Percentiles rank a stretch among this genome's conserved stretches.
Evolutionary conservation across 2,888 invertebrate species (phyloP).

Genomic region (Lymantria monacha): DNA sequence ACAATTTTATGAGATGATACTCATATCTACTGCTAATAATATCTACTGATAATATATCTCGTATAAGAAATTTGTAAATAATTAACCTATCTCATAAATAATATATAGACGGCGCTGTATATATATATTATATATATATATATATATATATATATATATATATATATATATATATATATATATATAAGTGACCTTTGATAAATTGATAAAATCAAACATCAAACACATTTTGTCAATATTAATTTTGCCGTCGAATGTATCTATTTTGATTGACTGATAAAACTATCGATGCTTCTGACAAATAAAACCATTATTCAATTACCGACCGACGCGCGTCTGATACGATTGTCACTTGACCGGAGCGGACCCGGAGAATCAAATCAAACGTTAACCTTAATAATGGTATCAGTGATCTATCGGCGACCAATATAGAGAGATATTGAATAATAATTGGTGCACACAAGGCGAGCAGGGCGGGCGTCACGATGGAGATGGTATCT

Average conservation of each 20-base stretch:
- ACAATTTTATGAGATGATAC: neutral
- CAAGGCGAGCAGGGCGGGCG: slow-evolving; percentile 47
- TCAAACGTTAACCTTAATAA: slow-evolving; percentile 62
- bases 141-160: too few species aligned
- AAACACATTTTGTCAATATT: slow-evolving; percentile 27
- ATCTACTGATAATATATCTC: slow-evolving; percentile 43
- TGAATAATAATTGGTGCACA: slow-evolving; percentile 80
- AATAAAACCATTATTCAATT: slow-evolving; percentile 69
- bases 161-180: too few species aligned
- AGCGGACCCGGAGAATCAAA: slow-evolving; percentile 51
- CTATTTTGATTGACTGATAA: slow-evolving; percentile 50
- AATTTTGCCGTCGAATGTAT: slow-evolving; percentile 28
- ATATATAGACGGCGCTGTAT: slow-evolving; percentile 6
- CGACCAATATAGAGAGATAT: slow-evolving; percentile 55
- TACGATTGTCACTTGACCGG: slow-evolving; percentile 71
- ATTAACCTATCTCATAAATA: slow-evolving; percentile 50
- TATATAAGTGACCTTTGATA: neutral
- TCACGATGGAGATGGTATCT: slow-evolving; percentile 76
- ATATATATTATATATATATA: too few species aligned
- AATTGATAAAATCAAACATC: neutral
- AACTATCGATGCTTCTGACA: slow-evolving; percentile 50
- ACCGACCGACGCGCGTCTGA: slow-evolving; percentile 43
- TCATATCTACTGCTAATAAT: neutral
- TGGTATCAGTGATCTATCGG: slow-evolving; percentile 46
- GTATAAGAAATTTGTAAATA: slow-evolving; percentile 48